A percentile compares a stretch with the other conserved stretches of the same genome.
These are phyloP conservation scores for Zaprionus africanus DNA, from an alignment of 1,140 invertebrate genomes.

Conservation along the genomic window DNA sequence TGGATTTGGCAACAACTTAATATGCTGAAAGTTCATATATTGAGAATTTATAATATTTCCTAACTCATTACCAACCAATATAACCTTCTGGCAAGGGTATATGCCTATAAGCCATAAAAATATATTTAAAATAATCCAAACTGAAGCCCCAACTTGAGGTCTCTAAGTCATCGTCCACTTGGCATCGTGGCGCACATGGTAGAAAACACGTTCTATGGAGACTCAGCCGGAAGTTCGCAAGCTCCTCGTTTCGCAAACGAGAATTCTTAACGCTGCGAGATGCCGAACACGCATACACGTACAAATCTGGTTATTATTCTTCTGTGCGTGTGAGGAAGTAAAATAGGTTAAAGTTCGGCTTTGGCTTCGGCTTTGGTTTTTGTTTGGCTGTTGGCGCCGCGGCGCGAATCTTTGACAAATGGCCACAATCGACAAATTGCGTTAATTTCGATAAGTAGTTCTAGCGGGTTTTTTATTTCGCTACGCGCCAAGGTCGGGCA, in stretches of 20 bases:
- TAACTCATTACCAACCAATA: not conserved
- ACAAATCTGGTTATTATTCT: slow-evolving; percentile 16
- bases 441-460: slow-evolving; percentile 52
- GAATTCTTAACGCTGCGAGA: slow-evolving; percentile 49
- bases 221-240: slow-evolving; percentile 55
- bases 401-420: slow-evolving; percentile 50
- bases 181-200: slow-evolving; percentile 51
- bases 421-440: slow-evolving; percentile 45
- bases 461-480: slow-evolving; percentile 67
- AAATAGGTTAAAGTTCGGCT: slow-evolving; percentile 74
- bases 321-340: slow-evolving; percentile 60
- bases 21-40: not conserved
- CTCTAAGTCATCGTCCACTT: slow-evolving; percentile 49
- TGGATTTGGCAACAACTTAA: not conserved
- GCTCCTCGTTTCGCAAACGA: slow-evolving; percentile 41
- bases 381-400: slow-evolving; percentile 35
- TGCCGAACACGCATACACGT: not conserved
- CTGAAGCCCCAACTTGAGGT: slow-evolving; percentile 2
- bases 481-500: slow-evolving; percentile 54
- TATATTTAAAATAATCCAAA: slow-evolving; percentile 22
- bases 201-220: slow-evolving; percentile 63
- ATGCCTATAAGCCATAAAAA: slow-evolving; percentile 6
- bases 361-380: not conserved
- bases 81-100: slow-evolving; percentile 3
- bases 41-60: not conserved